A percentile compares a stretch with the other conserved stretches of the same genome.
These are phyloP conservation scores for Apis florea DNA, from an alignment of 1,140 invertebrate species.

Conservation along the genomic window DNA sequence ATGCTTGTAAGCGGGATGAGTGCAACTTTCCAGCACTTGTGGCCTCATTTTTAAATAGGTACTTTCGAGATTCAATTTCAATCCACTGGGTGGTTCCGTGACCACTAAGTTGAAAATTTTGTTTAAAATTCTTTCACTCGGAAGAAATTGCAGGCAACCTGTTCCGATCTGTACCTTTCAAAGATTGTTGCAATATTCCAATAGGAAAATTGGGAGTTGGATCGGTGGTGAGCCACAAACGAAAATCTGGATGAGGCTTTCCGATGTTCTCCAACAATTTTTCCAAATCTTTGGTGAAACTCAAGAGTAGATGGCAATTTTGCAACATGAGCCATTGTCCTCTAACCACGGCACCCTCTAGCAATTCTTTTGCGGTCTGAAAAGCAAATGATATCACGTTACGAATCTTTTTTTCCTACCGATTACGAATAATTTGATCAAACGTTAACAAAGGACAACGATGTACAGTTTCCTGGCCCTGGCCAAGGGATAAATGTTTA, in stretches of 20 bases:
- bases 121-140: neutral
- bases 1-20: constrained; percentile 87
- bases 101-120: constrained; percentile 83
- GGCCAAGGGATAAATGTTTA: constrained; percentile 91
- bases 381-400: neutral
- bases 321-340: constrained; percentile 95
- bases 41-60: constrained; percentile 92
- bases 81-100: constrained; percentile 92
- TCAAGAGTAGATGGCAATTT: constrained; percentile 92
- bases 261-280: constrained; percentile 89
- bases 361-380: constrained; percentile 85
- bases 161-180: constrained; percentile 84
- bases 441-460: neutral
- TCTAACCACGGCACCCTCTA: constrained; percentile 87
- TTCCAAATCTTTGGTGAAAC: constrained; percentile 90
- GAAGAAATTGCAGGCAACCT: neutral
- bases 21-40: constrained; percentile 86
- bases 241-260: constrained; percentile 92
- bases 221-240: constrained; percentile 96
- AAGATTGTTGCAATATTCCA: constrained; percentile 91
- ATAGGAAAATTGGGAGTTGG: constrained; percentile 92
- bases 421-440: no score
- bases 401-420: no score
- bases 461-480: constrained; percentile 90
- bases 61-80: constrained; percentile 93